Percentiles rank a stretch among this genome's conserved stretches.
These are phyloP conservation scores for Temnothorax ravouxi DNA, from an alignment of 2,888 invertebrate genomes.

Conservation along the genomic window DNA sequence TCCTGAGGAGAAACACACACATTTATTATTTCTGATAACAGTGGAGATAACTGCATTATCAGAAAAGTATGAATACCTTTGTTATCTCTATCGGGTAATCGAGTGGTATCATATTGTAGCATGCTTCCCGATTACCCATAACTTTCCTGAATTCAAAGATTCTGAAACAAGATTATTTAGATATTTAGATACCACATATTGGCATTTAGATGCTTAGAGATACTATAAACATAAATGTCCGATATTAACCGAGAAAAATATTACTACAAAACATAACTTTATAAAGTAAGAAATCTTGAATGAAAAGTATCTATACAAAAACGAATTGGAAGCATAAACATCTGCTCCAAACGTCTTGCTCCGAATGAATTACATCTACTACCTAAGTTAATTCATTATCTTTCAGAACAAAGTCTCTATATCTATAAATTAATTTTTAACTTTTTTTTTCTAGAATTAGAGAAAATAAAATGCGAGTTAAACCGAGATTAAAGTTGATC, in stretches of 20 bases:
- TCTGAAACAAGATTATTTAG: slow-evolving; percentile 88
- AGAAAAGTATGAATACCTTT: slow-evolving; percentile 88
- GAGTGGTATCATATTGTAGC: slow-evolving; percentile 92
- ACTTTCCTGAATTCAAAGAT: slow-evolving; percentile 96
- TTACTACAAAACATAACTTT: not conserved
- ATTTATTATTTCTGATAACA: not conserved
- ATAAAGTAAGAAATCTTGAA: not conserved
- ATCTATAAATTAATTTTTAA: not conserved
- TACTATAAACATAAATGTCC: not conserved
- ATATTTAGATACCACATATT: not conserved
- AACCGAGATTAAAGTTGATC: not conserved
- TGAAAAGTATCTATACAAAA: not conserved
- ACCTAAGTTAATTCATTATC: not conserved
- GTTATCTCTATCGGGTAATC: slow-evolving; percentile 95
- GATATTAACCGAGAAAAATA: not conserved
- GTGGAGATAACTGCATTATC: not conserved
- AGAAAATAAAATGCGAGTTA: not conserved
- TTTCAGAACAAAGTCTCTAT: not conserved
- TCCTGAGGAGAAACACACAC: slow-evolving; percentile 87
- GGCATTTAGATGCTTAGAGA: not conserved
- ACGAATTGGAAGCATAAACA: not conserved
- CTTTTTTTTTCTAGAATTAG: not conserved
- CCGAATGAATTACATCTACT: not conserved
- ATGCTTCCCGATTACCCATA: slow-evolving; percentile 93
- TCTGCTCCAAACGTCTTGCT: not conserved